These are phyloP conservation scores for Seladonia tumulorum DNA, from an alignment of 2,888 invertebrate genomes.

Conservation along the genomic window DNA sequence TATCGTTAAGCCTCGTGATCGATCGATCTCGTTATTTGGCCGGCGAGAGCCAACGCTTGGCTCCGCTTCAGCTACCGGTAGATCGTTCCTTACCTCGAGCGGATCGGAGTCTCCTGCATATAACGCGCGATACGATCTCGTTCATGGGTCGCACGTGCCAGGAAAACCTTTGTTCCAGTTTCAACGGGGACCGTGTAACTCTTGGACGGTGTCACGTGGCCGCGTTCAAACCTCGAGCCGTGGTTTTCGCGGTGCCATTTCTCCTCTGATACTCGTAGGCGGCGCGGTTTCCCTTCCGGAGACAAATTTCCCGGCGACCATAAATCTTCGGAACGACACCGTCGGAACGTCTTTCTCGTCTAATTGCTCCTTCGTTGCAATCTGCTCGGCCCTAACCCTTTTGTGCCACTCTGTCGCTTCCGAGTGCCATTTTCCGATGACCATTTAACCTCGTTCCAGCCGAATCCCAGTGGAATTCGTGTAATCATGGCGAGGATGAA, in stretches of 20 bases:
- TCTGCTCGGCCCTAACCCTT: neutral
- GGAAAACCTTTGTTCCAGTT: constrained; percentile 59
- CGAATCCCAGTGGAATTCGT: neutral
- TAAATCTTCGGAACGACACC: constrained; percentile 28
- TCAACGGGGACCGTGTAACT: constrained; percentile 36
- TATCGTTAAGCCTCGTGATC: constrained; percentile 61
- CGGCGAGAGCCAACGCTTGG: constrained; percentile 21
- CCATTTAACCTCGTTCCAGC: neutral
- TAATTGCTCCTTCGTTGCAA: constrained; percentile 12
- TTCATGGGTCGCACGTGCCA: constrained; percentile 57
- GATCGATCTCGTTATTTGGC: constrained; percentile 65
- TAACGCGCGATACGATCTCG: constrained; percentile 61
- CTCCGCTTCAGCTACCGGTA: constrained; percentile 16
- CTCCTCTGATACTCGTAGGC: neutral
- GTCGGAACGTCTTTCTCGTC: constrained; percentile 8
- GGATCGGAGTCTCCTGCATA: constrained; percentile 28
- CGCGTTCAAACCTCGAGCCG: constrained; percentile 38
- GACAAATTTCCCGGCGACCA: constrained; percentile 8
- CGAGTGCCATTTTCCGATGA: neutral
- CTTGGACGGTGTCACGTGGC: constrained; percentile 57
- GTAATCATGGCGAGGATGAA: neutral
- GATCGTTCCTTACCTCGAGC: constrained; percentile 37
- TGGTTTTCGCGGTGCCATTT: constrained; percentile 43
- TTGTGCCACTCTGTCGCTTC: neutral
- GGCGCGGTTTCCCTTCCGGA: constrained; percentile 13